Conservation (phyloP, 2,888 invertebrate genomes). For the Andrena camellia region DNA sequence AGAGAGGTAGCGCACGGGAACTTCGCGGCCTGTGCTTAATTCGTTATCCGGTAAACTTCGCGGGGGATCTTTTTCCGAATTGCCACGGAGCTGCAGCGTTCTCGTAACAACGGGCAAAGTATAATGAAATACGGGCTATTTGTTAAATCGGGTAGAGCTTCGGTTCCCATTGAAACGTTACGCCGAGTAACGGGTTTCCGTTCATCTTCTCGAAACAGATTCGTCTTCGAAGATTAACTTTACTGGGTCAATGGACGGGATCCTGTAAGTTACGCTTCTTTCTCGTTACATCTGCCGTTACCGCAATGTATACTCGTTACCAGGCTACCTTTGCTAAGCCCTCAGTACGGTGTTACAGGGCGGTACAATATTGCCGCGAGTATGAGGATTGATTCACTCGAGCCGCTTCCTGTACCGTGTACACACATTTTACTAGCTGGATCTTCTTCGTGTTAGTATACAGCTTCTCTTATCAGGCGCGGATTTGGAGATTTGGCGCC, state of each 20-base stretch:
- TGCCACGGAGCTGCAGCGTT: slow-evolving; percentile 9
- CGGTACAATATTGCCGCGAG: neutral
- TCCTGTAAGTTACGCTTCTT: neutral
- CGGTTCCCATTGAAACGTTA: neutral
- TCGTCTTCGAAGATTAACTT: neutral
- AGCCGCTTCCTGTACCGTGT: neutral
- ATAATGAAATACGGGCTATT: slow-evolving; percentile 28
- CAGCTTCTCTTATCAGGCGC: neutral
- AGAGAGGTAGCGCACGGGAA: slow-evolving; percentile 32
- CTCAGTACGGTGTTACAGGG: neutral
- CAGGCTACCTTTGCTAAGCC: neutral
- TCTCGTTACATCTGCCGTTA: neutral
- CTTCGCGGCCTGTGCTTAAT: slow-evolving; percentile 48
- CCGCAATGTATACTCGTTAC: slow-evolving; percentile 2
- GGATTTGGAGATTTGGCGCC: neutral
- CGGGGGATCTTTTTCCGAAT: slow-evolving; percentile 47
- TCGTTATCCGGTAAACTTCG: slow-evolving; percentile 54
- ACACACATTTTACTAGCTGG: slow-evolving; percentile 3
- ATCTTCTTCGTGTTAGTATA: neutral
- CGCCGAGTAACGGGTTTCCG: too few species aligned
- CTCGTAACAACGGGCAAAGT: slow-evolving; percentile 9
- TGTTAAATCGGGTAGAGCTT: slow-evolving; percentile 15
- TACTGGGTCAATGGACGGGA: neutral
- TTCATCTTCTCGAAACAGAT: neutral
- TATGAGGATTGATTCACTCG: neutral